Conservation (phyloP, 2,888 invertebrate genomes). For the Diachrysia chrysitis region DNA sequence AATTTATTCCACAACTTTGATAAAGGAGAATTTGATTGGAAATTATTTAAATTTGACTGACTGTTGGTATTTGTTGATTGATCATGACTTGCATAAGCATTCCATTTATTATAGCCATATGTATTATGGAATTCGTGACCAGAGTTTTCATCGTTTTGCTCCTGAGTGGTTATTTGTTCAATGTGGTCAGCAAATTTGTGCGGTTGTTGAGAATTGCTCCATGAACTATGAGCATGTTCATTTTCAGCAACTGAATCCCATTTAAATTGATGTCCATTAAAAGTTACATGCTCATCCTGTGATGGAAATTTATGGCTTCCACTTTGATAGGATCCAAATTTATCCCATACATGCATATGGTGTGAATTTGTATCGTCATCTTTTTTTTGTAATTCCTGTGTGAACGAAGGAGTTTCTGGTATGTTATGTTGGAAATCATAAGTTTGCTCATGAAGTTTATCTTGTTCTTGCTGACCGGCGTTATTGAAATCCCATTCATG, state of each 20-base stretch:
- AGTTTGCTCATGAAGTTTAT: background rate
- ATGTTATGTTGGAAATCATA: slow-evolving; percentile 16
- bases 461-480: slow-evolving; percentile 15
- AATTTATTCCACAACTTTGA: slow-evolving; percentile 64
- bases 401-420: slow-evolving; percentile 10
- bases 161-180: slow-evolving; percentile 20
- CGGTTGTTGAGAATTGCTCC: slow-evolving; percentile 17
- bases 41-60: slow-evolving; percentile 22
- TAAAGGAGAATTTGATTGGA: slow-evolving; percentile 42
- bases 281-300: slow-evolving; percentile 15
- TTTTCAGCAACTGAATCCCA: slow-evolving; percentile 13
- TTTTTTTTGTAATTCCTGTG: slow-evolving; percentile 20
- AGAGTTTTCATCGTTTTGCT: slow-evolving; percentile 10
- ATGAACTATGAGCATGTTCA: slow-evolving; percentile 11
- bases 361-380: slow-evolving; percentile 12
- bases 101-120: slow-evolving; percentile 22
- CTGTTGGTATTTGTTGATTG: slow-evolving; percentile 35
- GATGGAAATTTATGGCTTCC: slow-evolving; percentile 17
- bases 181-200: slow-evolving; percentile 21
- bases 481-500: slow-evolving; percentile 28
- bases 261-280: slow-evolving; percentile 10
- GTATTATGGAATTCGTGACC: slow-evolving; percentile 25
- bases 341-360: slow-evolving; percentile 40
- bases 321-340: slow-evolving; percentile 22
- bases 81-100: slow-evolving; percentile 24